Conservation (phyloP, 2,113 vertebrate species). For the Tragelaphus imberbis region DNA sequence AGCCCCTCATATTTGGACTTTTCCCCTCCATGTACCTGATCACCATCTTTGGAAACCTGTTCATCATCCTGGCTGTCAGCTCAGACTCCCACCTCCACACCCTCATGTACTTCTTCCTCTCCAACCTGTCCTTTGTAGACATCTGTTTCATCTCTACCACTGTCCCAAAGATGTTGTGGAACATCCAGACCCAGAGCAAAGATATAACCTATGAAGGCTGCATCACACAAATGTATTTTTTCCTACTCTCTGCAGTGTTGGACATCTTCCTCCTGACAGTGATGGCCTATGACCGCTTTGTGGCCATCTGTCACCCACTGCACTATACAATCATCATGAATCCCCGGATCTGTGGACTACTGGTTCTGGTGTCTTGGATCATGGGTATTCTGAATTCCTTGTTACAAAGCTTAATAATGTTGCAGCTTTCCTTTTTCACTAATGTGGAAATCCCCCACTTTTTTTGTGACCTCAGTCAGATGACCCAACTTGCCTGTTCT, state of each 20-base stretch:
- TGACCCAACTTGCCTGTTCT: not conserved
- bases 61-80: not conserved
- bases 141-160: not conserved
- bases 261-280: not conserved
- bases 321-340: not conserved
- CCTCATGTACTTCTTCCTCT: not conserved
- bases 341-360: not conserved
- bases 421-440: not conserved
- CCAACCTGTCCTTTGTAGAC: not conserved
- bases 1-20: not conserved
- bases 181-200: not conserved
- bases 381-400: not conserved
- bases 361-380: not conserved
- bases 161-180: not conserved
- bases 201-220: not conserved
- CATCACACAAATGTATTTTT: not conserved
- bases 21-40: not conserved
- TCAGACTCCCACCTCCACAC: not conserved
- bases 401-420: not conserved
- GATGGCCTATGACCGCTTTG: not conserved
- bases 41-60: not conserved
- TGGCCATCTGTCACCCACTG: not conserved
- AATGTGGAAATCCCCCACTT: not conserved
- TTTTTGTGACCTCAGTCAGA: slow-evolving; percentile 31
- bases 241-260: not conserved